Conservation (phyloP, 35 echinoderm and acorn worm species). For the Amphiura filiformis region DNA sequence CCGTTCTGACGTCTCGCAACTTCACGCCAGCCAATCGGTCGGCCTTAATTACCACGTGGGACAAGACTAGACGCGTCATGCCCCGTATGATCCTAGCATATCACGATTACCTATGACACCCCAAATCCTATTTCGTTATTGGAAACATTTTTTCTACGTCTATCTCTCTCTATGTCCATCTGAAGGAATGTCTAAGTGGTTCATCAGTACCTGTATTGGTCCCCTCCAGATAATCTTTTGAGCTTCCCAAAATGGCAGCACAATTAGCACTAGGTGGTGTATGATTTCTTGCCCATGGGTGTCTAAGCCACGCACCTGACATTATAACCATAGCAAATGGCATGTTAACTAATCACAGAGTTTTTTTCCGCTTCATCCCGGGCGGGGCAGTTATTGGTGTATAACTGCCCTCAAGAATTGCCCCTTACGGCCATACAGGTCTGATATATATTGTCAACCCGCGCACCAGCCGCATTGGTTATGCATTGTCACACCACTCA, state of each 20-base stretch:
- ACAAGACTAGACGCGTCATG: slow-evolving; percentile 5
- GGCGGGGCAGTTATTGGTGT: neutral
- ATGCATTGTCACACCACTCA: neutral
- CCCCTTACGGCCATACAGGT: neutral
- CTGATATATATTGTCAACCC: neutral
- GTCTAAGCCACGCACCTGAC: neutral
- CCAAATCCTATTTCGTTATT: neutral
- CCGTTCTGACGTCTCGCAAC: neutral
- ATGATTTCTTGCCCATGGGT: neutral
- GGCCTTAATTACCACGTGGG: slow-evolving; percentile 1
- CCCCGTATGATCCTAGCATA: neutral
- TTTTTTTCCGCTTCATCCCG: neutral
- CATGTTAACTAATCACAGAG: slow-evolving; percentile 5
- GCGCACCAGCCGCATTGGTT: neutral
- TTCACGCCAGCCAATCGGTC: slow-evolving; percentile 10
- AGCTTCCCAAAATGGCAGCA: neutral
- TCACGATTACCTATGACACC: slow-evolving; percentile 10
- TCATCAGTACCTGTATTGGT: neutral
- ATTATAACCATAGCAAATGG: slow-evolving; percentile 11
- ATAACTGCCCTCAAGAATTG: neutral
- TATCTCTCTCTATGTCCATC: neutral
- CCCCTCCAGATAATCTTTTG: neutral
- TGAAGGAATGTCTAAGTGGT: neutral
- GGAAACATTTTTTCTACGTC: neutral
- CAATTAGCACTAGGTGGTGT: neutral